Base-by-base conservation (phyloP, 2,888 invertebrate genomes). In the Beris chalybata region DNA sequence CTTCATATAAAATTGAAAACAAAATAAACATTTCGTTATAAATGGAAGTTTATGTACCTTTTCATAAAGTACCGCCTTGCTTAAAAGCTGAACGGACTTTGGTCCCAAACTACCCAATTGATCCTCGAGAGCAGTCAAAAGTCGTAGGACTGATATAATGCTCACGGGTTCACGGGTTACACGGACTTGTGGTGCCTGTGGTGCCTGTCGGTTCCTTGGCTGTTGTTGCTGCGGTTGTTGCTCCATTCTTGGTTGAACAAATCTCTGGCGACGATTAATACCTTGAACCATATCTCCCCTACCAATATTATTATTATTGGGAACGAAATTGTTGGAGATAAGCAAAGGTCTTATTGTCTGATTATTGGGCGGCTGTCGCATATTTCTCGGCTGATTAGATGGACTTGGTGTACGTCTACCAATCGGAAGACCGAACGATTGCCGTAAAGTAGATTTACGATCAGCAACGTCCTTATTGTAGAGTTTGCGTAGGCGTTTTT, bases 101-200 rank as follows among this genome's bases (percentile, higher is more conserved):
- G 70, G 69, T 57, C 70, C 70, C 38, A 70, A 65, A 53, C 66
- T 70, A 52, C 70, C 70, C 64, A 70, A 66, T 45, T 67, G 69
- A 56, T 69, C 67, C 59, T 70, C 69, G 64, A 70, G 67, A 55
- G 70, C 69, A 13, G 69, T 69, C 54, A 70, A 56, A n/a, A 70
- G 65, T 61, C 70, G 64, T 13, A 70, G 45, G 4, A 64, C 64
- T 32, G 69, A 69, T 43, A 70, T 67, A 59, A 70, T 66, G 56
- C 69, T 66, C 53, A 69, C 67, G 31, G 69, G 69, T 44, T 65
- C 65, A 43, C 65, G 47, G 52, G 15, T 11, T 22, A 15, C 32
- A 12, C 15, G 32, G 4, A 38, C 22, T 32, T 50, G 50, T 22
- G 43, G 61, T 32, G 38, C 38, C 38, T 5, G 38, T 9, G n/a